Evolutionary conservation across 2,113 vertebrate genomes (phyloP).

Genomic region (Perccottus glenii): DNA sequence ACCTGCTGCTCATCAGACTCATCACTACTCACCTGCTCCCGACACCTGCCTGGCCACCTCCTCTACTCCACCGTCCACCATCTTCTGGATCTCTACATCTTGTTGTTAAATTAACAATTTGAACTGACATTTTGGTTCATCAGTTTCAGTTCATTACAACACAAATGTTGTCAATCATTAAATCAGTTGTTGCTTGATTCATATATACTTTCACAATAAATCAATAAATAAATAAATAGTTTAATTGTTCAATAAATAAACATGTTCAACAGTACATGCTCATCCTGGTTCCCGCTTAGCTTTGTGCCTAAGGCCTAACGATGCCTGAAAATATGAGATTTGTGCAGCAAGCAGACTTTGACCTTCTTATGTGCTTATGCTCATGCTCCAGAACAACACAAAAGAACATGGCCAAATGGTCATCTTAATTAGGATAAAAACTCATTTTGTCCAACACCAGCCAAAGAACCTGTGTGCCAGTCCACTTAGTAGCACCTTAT

Average conservation of each 20-base stretch:
- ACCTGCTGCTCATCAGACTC: no score
- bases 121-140: no score
- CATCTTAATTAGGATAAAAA: constrained; percentile 73
- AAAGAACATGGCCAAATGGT: constrained; percentile 65
- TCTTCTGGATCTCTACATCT: no score
- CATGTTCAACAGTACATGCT: constrained; percentile 29
- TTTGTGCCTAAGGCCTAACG: constrained; percentile 57
- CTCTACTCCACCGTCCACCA: no score
- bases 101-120: no score
- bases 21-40: no score
- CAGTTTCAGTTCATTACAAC: no score
- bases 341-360: constrained; percentile 43
- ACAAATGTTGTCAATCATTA: no score
- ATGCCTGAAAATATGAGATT: constrained; percentile 64
- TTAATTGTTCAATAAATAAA: constrained; percentile 46
- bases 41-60: no score
- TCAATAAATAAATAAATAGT: no score
- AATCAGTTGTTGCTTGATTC: no score
- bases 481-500: constrained; percentile 48
- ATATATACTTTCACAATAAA: neutral
- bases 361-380: constrained; percentile 55
- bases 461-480: constrained; percentile 61
- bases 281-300: constrained; percentile 56
- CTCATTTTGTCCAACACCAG: constrained; percentile 68
- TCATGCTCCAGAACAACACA: constrained; percentile 66